Evolutionary conservation across 2,113 vertebrate species (phyloP), one percentile per base, ranked within the genome.

Genomic region (Coturnix japonica): DNA sequence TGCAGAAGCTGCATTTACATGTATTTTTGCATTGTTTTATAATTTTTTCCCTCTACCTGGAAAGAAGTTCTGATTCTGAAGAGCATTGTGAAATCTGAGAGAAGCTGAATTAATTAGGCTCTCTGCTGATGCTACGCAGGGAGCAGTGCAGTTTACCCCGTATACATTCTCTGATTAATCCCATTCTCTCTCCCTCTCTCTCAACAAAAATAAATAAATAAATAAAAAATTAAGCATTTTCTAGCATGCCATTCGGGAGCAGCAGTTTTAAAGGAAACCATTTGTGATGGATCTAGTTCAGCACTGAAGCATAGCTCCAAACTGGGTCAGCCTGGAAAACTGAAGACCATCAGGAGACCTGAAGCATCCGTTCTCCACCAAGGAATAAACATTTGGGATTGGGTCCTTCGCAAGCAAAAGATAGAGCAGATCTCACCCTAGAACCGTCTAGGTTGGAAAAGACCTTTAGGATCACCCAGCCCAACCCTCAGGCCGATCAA

Each of bases 211-310:
- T 41, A 41, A 41, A 59, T 59, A 51, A 46, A 67, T 37, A 37
- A 37, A 37, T 37, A 76, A 85, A 60, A 80, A 31, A 30, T 81
- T 49, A 93, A 80, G 64, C 70, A 75, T 85, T 93, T 95, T 72
- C 39, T 81, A 91, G 39, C 25, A 5, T 64, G 83, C 85, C 41
- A 64, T 84, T 90, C 31, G 28, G 76, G 56, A 84, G 83, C 85
- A 94, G 81, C 43, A 63, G 47, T 73, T 87, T 85, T 93, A 71
- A 71, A 90, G 60, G 90, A 93, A 95, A 74, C 87, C 77, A 61
- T 92, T 97, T 95, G 60, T 93, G 82, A 96, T 87, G 84, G 95
- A 97, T 93, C 87, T 91, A 86, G 77, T 91, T 95, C 77, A 89
- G 39, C 10, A 11, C 85, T 90, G 90, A 90, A 94, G 91, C 80